Conservation (phyloP, 64 coral and sea anemone species). For the Montipora cactus region DNA sequence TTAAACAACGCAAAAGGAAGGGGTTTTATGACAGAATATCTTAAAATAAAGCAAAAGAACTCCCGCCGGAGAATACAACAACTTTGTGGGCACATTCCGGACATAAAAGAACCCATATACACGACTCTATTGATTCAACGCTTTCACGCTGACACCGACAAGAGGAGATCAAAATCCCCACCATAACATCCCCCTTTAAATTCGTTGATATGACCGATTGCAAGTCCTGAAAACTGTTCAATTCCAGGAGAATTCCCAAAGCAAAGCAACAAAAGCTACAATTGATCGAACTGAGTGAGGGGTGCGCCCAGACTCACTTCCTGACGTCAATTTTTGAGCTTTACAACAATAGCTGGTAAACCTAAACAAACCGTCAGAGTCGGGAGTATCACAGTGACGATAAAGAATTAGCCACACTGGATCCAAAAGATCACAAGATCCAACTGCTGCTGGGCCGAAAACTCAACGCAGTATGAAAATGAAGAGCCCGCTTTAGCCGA, state of each 20-base stretch:
- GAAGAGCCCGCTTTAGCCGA: not conserved
- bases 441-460: not conserved
- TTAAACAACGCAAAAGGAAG: constrained; percentile 31
- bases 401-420: not conserved
- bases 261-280: not conserved
- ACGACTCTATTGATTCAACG: constrained; percentile 33
- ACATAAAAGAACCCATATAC: constrained; percentile 42
- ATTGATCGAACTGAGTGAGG: not conserved
- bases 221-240: not conserved
- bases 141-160: not conserved
- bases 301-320: constrained; percentile 60
- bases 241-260: not conserved
- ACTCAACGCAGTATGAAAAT: not conserved
- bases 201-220: not conserved
- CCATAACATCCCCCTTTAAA: not conserved
- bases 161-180: not conserved
- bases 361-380: constrained; percentile 25
- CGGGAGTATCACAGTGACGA: not conserved
- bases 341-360: not conserved
- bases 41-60: constrained; percentile 7
- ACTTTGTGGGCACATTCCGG: constrained; percentile 55
- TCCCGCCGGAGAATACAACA: constrained; percentile 17
- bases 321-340: constrained; percentile 1
- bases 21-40: constrained; percentile 20
- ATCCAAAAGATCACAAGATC: not conserved